Conservation (phyloP, 2,797 vertebrate species). For the Echiichthys vipera region DNA sequence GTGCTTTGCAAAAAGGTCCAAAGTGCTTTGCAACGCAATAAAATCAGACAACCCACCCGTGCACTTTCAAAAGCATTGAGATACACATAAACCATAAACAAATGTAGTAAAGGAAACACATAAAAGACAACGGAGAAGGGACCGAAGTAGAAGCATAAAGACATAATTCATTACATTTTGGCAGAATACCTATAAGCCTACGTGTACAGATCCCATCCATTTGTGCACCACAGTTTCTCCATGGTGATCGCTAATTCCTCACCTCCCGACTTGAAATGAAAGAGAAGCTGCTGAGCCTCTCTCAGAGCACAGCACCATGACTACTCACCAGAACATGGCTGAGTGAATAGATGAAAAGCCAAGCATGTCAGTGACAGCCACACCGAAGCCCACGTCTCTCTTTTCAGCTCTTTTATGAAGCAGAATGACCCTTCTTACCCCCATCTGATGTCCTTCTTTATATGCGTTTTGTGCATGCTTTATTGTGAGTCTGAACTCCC, state of each 20-base stretch:
- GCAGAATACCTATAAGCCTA: background rate
- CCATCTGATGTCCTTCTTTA: background rate
- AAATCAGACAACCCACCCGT: background rate
- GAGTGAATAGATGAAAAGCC: slow-evolving; percentile 75
- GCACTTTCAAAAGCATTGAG: background rate
- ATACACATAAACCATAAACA: background rate
- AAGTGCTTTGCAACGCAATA: background rate
- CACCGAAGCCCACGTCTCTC: slow-evolving; percentile 39
- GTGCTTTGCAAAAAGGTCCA: background rate
- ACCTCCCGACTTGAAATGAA: slow-evolving; percentile 54
- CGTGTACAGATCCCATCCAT: slow-evolving; percentile 43
- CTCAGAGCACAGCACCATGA: slow-evolving; percentile 63
- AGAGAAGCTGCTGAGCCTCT: slow-evolving; percentile 47
- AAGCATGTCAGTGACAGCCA: slow-evolving; percentile 76
- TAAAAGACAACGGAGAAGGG: background rate
- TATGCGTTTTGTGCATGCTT: slow-evolving; percentile 28
- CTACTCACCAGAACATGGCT: slow-evolving; percentile 66
- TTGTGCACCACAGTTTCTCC: slow-evolving; percentile 38
- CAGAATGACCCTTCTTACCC: slow-evolving; percentile 31
- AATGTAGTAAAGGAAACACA: background rate
- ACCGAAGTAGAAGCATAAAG: background rate
- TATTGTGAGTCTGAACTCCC: slow-evolving; percentile 22
- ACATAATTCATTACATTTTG: background rate
- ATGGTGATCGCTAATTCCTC: slow-evolving; percentile 59
- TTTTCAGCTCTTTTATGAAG: slow-evolving; percentile 28